These are phyloP conservation scores for Lepilemur septentrionalis DNA, from an alignment of 2,797 vertebrate genomes.

Conservation along the genomic window DNA sequence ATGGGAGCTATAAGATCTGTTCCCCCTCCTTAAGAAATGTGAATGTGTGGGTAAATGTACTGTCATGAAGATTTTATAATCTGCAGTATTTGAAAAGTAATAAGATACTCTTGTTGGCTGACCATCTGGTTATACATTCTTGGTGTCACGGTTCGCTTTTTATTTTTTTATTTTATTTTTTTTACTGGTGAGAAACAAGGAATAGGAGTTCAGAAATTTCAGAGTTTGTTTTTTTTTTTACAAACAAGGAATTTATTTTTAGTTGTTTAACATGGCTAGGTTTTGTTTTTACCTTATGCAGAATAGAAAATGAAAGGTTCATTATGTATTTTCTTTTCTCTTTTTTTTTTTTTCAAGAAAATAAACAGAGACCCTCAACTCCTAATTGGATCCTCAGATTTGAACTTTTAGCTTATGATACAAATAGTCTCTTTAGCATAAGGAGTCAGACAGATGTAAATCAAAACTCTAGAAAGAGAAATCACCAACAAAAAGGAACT, in stretches of 20 bases:
- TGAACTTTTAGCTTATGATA: slow-evolving; percentile 13
- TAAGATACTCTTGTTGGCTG: slow-evolving; percentile 65
- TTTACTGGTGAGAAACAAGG: slow-evolving; percentile 26
- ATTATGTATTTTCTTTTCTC: neutral
- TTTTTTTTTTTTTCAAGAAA: neutral
- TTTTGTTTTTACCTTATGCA: slow-evolving; percentile 16
- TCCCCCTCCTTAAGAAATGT: neutral
- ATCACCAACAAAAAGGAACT: slow-evolving; percentile 32
- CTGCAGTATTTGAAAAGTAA: slow-evolving; percentile 60
- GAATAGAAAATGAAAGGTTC: neutral
- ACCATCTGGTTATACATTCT: slow-evolving; percentile 65
- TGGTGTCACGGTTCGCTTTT: slow-evolving; percentile 39
- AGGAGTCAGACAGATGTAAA: slow-evolving; percentile 3
- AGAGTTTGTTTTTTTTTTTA: neutral
- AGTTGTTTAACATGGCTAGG: neutral
- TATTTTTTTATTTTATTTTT: slow-evolving; percentile 18
- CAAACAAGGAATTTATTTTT: slow-evolving; percentile 46
- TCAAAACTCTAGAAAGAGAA: slow-evolving; percentile 37
- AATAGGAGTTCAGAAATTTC: slow-evolving; percentile 44
- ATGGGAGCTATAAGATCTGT: neutral
- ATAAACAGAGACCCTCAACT: slow-evolving; percentile 22
- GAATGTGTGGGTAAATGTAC: slow-evolving; percentile 33
- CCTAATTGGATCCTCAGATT: neutral
- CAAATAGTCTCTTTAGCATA: neutral
- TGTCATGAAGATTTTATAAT: slow-evolving; percentile 61